Percentiles rank a stretch among this genome's conserved stretches.
These are phyloP conservation scores for Lamellibrachia luymesi DNA, from an alignment of 1,140 invertebrate species.

Conservation along the genomic window DNA sequence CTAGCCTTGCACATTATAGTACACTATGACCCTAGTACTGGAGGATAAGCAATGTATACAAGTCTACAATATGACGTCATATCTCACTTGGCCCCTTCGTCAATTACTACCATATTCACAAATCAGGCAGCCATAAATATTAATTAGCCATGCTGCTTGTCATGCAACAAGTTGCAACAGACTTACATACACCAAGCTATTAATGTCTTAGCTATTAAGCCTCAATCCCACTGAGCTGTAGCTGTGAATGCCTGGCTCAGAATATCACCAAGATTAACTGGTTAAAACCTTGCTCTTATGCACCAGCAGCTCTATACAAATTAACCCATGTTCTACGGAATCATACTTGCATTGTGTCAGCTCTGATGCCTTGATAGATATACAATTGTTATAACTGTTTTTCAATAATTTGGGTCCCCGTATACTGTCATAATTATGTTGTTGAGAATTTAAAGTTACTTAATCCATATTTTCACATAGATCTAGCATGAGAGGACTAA, in stretches of 20 bases:
- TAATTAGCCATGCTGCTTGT: background rate
- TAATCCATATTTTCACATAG: too few relatives aligned
- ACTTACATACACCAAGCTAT: background rate
- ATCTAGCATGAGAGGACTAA: too few relatives aligned
- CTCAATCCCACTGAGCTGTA: background rate
- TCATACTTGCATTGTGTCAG: background rate
- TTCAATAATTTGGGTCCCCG: too few relatives aligned
- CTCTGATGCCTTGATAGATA: background rate
- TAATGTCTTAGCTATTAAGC: background rate
- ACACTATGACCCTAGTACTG: background rate
- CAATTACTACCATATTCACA: conserved; percentile 1
- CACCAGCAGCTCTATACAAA: background rate
- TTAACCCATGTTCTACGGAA: background rate
- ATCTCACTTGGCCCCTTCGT: background rate
- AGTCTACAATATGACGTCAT: background rate
- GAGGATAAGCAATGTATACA: background rate
- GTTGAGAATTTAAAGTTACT: too few relatives aligned
- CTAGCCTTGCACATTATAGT: background rate
- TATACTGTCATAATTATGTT: too few relatives aligned
- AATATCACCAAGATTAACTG: background rate
- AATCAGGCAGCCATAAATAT: background rate
- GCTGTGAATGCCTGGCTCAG: background rate
- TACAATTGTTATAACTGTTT: background rate
- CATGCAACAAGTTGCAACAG: background rate
- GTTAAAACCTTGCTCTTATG: background rate